Percentiles rank a stretch among this genome's conserved stretches.
These are phyloP conservation scores for Acronicta alni DNA, from an alignment of 2,888 invertebrate species.

Conservation along the genomic window DNA sequence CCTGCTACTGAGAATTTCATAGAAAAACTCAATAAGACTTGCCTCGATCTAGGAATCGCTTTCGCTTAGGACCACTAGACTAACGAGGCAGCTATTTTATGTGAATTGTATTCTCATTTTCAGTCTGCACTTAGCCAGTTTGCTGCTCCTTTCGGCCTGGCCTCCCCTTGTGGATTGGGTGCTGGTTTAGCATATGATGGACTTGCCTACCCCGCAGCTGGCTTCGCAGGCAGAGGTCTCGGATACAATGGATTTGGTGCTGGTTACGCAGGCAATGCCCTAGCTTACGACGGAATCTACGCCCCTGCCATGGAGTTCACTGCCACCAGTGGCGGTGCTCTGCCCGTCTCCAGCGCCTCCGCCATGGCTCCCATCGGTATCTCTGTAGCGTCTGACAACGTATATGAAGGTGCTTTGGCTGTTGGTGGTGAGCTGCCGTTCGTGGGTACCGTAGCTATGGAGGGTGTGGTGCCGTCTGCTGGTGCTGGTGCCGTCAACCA, in stretches of 20 bases:
- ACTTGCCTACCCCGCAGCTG: neutral
- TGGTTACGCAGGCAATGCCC: neutral
- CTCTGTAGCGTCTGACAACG: slow-evolving; percentile 55
- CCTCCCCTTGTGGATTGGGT: neutral
- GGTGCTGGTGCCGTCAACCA: slow-evolving; percentile 41
- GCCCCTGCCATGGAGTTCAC: slow-evolving; percentile 4
- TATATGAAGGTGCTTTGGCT: slow-evolving; percentile 23
- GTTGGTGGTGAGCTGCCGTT: slow-evolving; percentile 42
- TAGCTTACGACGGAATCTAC: neutral
- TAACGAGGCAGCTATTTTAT: too few species aligned
- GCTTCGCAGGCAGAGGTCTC: slow-evolving; percentile 2
- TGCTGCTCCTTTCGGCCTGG: too few species aligned
- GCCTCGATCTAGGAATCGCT: too few species aligned
- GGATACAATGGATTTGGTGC: neutral
- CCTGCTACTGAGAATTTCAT: too few species aligned
- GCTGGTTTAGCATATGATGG: neutral
- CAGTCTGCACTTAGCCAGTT: slow-evolving; percentile 18
- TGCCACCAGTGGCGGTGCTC: slow-evolving; percentile 37
- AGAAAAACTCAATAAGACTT: too few species aligned
- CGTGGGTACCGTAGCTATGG: slow-evolving; percentile 46
- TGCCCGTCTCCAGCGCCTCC: slow-evolving; percentile 58
- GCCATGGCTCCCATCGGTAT: slow-evolving; percentile 65
- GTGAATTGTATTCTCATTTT: too few species aligned
- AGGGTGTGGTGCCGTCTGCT: slow-evolving; percentile 33
- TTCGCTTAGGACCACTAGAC: too few species aligned